Base-by-base conservation (phyloP, 2,888 invertebrate genomes). In the Dolichomitus sp. region DNA sequence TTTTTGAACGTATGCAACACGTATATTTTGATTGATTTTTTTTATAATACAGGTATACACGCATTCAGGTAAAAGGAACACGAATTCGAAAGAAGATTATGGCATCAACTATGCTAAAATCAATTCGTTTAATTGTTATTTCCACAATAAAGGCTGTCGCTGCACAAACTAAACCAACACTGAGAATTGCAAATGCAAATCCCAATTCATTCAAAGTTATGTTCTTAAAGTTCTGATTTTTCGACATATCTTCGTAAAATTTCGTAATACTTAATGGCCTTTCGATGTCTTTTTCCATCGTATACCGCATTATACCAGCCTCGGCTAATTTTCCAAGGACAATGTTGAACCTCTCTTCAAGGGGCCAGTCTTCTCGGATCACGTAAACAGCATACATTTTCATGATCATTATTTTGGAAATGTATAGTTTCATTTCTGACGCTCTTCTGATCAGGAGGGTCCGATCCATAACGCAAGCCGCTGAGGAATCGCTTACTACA, bases 301-400 rank as follows among this genome's bases (percentile, higher is more conserved):
- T 57, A 14, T 23, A 2, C 9, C n/a, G 59, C 12, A 7, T 17
- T 1, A 63, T 40, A 3, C n/a, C 40, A 42, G 37, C 6, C 12
- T 63, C 63, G 42, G 12, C 12, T 11, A 42, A 4, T 23, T 5
- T n/a, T 6, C 4, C 1, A 4, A 63, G 17, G 4, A 63, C 11
- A 1, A 12, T n/a, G 19, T 50, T 50, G 17, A 68, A 30, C 11
- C 19, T 30, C 7, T 50, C 11, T 14, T 50, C 50, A 2, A 68
- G 66, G 0, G 66, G 66, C 66, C 66, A 66, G 14, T 66, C 48
- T n/a, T n/a, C 5, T n/a, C 48, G 48, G 17, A 30, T 30, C 23
- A 45, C 30, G 11, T 11, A 48, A 9, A 42, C 27, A 4, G 30
- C 12, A 2, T 50, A 1, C 17, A 48, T n/a, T 3, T 33, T 9